Base-by-base conservation (phyloP, 2,113 vertebrate genomes). In the Plectropomus leopardus region DNA sequence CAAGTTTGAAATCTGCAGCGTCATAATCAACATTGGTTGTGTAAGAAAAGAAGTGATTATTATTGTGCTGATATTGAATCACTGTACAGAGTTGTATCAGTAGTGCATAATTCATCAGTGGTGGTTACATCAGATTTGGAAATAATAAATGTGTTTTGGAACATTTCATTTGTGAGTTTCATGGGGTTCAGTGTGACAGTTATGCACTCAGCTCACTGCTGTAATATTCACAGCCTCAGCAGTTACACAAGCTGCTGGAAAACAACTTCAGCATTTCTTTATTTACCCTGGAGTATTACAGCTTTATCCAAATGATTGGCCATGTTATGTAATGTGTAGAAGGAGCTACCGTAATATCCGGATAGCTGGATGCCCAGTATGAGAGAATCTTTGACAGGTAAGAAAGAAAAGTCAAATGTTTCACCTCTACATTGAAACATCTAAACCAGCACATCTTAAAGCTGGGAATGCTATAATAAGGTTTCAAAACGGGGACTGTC, bases 81-180 rank as follows among this genome's bases (percentile, higher is more conserved):
- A 80, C 64, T 89, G 73, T 90, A 78, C 54, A 77, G 30, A 86
- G 53, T 61, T 80, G 36, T 76, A 76, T 85, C 26, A 76, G 48
- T 82, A 48, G 69, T 83, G 70, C 40, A 78, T 79, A 44, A 86
- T 84, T 87, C 8, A 85, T 84, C 14, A 57, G 2, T 59, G 60
- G 59, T 81, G 65, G 88, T 68, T 71, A 70, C 21, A 17, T 80
- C 51, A 67, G 48, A 84, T 68, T 59, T 84, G 66, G 17, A 74
- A 44, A 83, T 26, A 89, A 88, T 86, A 90, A 90, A 91, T 68
- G 66, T 78, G n/a, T 86, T 84, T 85, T 32, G 68, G 58, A 86
- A 70, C 44, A 59, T 78, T 83, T 79, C 5, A 68, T 82, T 72
- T 86, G 65, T 84, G 70, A 76, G 10, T 79, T 77, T 76, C 67